Evolutionary conservation across 2,113 vertebrate species (phyloP).

Genomic region (Falco punctatus): DNA sequence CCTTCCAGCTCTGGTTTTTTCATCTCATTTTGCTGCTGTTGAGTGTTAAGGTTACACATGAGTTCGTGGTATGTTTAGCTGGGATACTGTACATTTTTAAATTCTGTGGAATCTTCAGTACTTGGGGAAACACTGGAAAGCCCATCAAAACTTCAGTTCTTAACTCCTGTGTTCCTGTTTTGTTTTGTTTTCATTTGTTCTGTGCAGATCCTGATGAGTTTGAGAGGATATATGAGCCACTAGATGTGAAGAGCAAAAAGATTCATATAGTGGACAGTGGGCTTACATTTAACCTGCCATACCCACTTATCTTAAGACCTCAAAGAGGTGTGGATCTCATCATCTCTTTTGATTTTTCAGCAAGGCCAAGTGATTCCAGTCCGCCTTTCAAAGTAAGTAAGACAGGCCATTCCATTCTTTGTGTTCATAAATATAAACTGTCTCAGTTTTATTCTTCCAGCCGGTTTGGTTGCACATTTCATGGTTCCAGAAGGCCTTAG

Average conservation of each 20-base stretch:
- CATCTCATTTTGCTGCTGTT: background rate
- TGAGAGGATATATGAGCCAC: constrained; percentile 93
- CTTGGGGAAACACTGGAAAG: background rate
- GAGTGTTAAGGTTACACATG: background rate
- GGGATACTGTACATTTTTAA: background rate
- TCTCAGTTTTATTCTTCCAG: background rate
- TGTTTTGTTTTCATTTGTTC: background rate
- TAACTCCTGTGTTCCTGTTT: background rate
- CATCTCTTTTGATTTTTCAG: constrained; percentile 97
- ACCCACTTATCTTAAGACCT: constrained; percentile 89
- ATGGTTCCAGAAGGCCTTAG: background rate
- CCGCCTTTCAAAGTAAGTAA: constrained; percentile 93
- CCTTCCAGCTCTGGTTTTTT: background rate
- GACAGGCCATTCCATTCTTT: background rate
- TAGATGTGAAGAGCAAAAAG: constrained; percentile 98
- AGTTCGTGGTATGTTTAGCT: background rate
- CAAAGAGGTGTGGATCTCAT: constrained; percentile 92
- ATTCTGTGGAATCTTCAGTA: background rate
- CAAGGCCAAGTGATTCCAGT: constrained; percentile 92
- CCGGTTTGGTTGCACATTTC: background rate
- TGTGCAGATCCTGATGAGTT: constrained; percentile 92
- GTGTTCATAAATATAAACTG: background rate
- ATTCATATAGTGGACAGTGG: constrained; percentile 98
- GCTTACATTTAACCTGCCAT: constrained; percentile 94
- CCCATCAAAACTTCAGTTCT: background rate